Evolutionary conservation across 2,797 vertebrate species (phyloP).

Genomic region (Chaunax sp.): DNA sequence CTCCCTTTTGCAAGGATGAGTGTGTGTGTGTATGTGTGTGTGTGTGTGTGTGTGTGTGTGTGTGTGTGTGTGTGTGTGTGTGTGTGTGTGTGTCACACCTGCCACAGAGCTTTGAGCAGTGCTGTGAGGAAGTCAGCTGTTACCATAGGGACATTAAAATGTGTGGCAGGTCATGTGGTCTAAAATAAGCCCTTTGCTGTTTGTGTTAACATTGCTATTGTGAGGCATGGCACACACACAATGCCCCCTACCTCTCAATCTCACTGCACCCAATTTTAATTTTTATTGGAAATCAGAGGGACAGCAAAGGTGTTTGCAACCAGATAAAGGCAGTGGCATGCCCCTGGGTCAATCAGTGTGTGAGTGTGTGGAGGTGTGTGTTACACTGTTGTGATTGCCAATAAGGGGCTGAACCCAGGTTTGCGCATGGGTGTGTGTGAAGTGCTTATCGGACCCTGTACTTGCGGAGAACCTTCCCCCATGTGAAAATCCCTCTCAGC

Average conservation of each 20-base stretch:
- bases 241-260: constrained; percentile 52
- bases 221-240: constrained; percentile 54
- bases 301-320: constrained; percentile 82
- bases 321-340: constrained; percentile 78
- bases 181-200: constrained; percentile 78
- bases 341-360: constrained; percentile 70
- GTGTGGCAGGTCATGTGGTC: constrained; percentile 68
- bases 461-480: constrained; percentile 68
- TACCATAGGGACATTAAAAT: constrained; percentile 82
- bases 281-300: constrained; percentile 83
- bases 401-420: constrained; percentile 68
- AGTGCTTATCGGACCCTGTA: constrained; percentile 73
- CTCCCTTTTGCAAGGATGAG: constrained; percentile 16
- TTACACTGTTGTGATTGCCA: constrained; percentile 68
- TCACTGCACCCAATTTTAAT: constrained; percentile 77
- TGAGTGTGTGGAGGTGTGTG: constrained; percentile 53
- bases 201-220: constrained; percentile 78
- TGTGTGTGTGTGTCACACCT: constrained; percentile 64
- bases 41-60: constrained; percentile 40
- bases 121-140: constrained; percentile 65
- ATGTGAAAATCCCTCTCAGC: constrained; percentile 86
- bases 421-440: constrained; percentile 61
- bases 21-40: constrained; percentile 16
- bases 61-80: constrained; percentile 19
- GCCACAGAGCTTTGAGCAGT: constrained; percentile 59